Evolutionary conservation across 2,888 invertebrate genomes (phyloP), one percentile per base, ranked within the genome.

Genomic region (Athalia cordata): DNA sequence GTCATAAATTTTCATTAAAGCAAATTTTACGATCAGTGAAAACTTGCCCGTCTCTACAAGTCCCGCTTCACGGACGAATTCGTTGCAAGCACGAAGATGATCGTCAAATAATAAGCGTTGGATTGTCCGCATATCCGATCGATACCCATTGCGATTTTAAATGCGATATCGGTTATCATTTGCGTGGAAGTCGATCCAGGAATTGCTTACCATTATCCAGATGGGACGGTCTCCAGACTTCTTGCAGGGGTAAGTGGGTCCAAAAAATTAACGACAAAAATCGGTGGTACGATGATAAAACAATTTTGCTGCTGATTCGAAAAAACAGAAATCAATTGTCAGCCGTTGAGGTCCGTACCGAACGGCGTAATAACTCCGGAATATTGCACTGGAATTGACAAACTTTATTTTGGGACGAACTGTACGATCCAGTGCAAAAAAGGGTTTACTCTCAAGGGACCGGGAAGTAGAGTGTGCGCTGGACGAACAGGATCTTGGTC

Each of bases 201-300:
- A 93, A 92, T 49, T 95, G 95, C 84, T 89, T 95, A 65, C 94
- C 94, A 0, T 90, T 94, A 65, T 93, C 93, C 0, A 91, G 93
- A 85, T 95, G 95, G 95, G 94, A 94, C 84, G 95, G 95, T 2
- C 89, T 94, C 9, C 92, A 92, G 80, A 92, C 93, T 0, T 91
- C 92, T 68, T 95, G 95, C 86, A 93, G 93, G 91, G 93, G 94
- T 94, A 89, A 89, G 87, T 84, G 15, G 47, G 50, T 61, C 11
- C 45, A n/a, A n/a, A 13, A 29, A 29, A 29, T 29, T 29, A 1
- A 29, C 29, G 29, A 29, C 29, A 29, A 29, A 29, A 29, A 29
- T 29, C 29, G 29, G 29, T 29, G 29, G 29, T 29, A 29, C 29
- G 2, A 2, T 29, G 29, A 29, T 29, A 2, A 29, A 29, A 29